Percentiles rank a stretch among this genome's conserved stretches.
These are phyloP conservation scores for Pipistrellus pipistrellus DNA, from an alignment of 2,797 vertebrate genomes.

Conservation along the genomic window DNA sequence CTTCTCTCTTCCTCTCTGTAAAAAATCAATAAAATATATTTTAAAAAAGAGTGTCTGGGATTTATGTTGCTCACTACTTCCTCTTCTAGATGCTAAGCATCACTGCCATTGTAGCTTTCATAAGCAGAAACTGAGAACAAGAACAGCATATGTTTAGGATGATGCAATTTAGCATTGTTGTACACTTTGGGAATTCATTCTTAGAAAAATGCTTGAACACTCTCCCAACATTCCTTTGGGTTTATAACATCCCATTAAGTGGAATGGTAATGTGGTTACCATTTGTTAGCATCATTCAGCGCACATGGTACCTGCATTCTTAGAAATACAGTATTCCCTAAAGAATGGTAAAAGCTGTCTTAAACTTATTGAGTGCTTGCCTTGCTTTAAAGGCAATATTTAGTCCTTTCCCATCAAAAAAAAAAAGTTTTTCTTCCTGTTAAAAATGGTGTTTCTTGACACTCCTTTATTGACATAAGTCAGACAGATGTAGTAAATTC, in stretches of 20 bases:
- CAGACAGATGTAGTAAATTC: not conserved
- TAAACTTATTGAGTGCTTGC: conserved; percentile 53
- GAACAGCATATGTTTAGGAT: conserved; percentile 45
- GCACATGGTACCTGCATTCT: conserved; percentile 28
- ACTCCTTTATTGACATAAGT: not conserved
- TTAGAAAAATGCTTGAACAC: conserved; percentile 24
- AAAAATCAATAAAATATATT: too few relatives aligned
- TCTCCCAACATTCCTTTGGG: not conserved
- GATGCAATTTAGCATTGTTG: not conserved
- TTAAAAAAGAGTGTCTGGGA: not conserved
- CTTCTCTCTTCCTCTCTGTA: too few relatives aligned
- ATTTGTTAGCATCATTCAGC: not conserved
- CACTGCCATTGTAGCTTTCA: not conserved
- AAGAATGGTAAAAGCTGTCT: conserved; percentile 43
- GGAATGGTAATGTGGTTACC: not conserved
- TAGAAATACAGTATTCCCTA: conserved; percentile 57
- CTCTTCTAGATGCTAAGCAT: not conserved
- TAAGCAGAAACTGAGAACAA: conserved; percentile 23
- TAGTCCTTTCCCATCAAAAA: not conserved
- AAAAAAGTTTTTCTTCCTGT: conserved; percentile 6
- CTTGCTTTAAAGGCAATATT: not conserved
- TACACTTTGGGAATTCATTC: conserved; percentile 23
- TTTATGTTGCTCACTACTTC: not conserved
- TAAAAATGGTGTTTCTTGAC: not conserved
- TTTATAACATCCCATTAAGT: conserved; percentile 63